Percentiles rank a stretch among this genome's conserved stretches.
Conservation (phyloP, 1,140 invertebrate genomes). For the Caenorhabditis elegans region WBcel235 BX284602.5:6513001-6513500, state of each 20-base stretch:
- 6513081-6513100: conserved; percentile 1
- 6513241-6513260: no score
- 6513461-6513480: not conserved
- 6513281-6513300: no score
- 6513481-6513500: not conserved
- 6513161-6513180: conserved; percentile 6
- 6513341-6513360: no score
- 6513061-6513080: not conserved
- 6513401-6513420: conserved; percentile 10
- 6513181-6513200: not conserved
- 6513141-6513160: not conserved
- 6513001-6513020: not conserved
- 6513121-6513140: not conserved
- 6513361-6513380: no score
- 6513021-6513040: not conserved
- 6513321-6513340: no score
- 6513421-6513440: conserved; percentile 4
- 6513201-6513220: no score
- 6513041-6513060: not conserved
- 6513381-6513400: no score
- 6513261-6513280: no score
- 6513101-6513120: conserved; percentile 19
- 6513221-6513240: no score
- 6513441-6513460: conserved; percentile 8
- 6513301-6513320: no score